Percentiles rank a stretch among this genome's conserved stretches.
phyloP scores from a whole-genome alignment of 1,140 invertebrate species.

The Alviniconcha marisindica region DNA sequence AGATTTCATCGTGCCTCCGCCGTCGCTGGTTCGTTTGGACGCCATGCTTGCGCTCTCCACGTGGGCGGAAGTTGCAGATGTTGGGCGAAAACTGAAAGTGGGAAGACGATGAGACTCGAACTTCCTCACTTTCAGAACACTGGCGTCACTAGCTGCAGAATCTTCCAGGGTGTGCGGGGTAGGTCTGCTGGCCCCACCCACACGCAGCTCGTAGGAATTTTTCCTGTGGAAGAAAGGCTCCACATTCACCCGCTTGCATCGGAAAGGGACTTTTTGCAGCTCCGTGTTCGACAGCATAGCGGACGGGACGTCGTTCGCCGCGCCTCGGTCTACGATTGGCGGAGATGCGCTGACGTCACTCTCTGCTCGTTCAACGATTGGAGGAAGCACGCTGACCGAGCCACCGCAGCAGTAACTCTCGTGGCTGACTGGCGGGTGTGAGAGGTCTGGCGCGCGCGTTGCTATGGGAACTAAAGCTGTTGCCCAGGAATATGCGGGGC shows the following conservation, averaged over 20 bases:
- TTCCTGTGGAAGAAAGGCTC: background rate
- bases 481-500: background rate
- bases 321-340: background rate
- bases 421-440: background rate
- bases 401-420: slow-evolving; percentile 6
- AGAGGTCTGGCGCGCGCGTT: background rate
- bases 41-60: background rate
- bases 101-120: background rate
- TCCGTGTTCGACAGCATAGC: background rate
- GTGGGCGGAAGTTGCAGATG: background rate
- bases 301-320: background rate
- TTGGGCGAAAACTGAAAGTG: background rate
- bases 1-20: too few relatives aligned
- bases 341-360: slow-evolving; percentile 2
- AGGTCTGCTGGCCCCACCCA: too few relatives aligned
- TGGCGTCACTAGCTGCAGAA: too few relatives aligned
- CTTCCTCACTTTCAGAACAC: background rate
- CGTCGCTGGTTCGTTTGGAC: background rate
- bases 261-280: background rate
- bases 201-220: background rate
- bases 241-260: background rate
- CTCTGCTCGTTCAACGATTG: slow-evolving; percentile 34
- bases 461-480: background rate
- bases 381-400: slow-evolving; percentile 16
- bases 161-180: too few relatives aligned